These are phyloP conservation scores for Astyanax mexicanus DNA, from an alignment of 2,797 vertebrate genomes.

Conservation along the genomic window DNA sequence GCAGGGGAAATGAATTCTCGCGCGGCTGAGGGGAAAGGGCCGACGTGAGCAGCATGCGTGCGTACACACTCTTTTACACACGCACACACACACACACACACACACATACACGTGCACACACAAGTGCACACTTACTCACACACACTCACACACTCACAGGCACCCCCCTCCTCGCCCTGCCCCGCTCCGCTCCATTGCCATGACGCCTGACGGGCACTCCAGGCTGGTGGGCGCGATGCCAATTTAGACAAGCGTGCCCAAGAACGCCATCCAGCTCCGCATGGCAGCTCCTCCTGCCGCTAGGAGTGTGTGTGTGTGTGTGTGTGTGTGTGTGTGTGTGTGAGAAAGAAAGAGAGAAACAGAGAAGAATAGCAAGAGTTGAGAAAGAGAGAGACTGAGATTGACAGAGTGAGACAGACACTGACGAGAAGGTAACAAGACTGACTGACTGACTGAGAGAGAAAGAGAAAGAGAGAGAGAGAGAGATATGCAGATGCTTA, in stretches of 20 bases:
- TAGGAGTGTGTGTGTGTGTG: slow-evolving; percentile 4
- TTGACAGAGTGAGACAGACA: too few relatives aligned
- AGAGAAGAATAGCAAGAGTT: too few relatives aligned
- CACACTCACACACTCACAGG: slow-evolving; percentile 4
- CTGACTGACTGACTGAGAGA: too few relatives aligned
- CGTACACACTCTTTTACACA: too few relatives aligned
- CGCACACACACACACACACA: slow-evolving; percentile 1
- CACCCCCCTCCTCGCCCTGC: slow-evolving; percentile 29
- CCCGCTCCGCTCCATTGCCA: slow-evolving; percentile 42
- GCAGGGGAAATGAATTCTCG: slow-evolving; percentile 79
- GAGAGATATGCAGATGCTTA: too few relatives aligned
- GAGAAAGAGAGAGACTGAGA: too few relatives aligned
- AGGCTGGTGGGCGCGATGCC: slow-evolving; percentile 64
- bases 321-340: slow-evolving; percentile 5
- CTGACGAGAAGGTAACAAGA: too few relatives aligned
- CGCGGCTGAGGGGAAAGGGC: slow-evolving; percentile 59
- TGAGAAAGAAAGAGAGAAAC: too few relatives aligned
- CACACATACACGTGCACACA: background rate
- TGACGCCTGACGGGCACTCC: slow-evolving; percentile 59
- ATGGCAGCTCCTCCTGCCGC: slow-evolving; percentile 54
- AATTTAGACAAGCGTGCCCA: slow-evolving; percentile 68
- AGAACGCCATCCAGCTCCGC: slow-evolving; percentile 58
- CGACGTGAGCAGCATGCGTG: slow-evolving; percentile 71
- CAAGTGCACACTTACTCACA: too few relatives aligned
- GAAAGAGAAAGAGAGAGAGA: too few relatives aligned